phyloP scores from a whole-genome alignment of 2,797 vertebrate genomes.

The Spinibarbus caldwelli region DNA sequence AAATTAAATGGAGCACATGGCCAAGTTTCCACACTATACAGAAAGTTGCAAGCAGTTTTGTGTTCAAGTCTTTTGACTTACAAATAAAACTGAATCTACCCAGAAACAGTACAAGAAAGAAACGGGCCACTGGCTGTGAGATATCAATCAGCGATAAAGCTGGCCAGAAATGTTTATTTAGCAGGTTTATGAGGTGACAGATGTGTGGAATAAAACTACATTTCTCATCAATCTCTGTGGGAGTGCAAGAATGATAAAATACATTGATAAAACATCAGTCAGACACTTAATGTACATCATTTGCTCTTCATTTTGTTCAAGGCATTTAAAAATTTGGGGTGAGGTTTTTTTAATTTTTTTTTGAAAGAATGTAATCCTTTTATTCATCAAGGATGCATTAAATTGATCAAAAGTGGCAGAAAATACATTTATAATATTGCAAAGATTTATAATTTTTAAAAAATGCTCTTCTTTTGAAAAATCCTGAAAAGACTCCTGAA shows the following conservation, averaged over 20 bases:
- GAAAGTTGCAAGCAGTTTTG: neutral
- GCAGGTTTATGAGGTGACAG: neutral
- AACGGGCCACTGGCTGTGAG: neutral
- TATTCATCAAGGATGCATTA: neutral
- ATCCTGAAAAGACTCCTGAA: neutral
- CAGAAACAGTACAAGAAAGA: neutral
- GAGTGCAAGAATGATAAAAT: neutral
- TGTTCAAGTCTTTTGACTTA: neutral
- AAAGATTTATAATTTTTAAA: neutral
- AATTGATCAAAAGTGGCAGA: neutral
- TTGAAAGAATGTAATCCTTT: neutral
- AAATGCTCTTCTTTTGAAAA: neutral
- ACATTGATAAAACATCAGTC: neutral
- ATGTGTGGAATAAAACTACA: neutral
- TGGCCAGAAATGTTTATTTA: neutral
- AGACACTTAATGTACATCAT: neutral
- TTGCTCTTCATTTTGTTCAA: neutral
- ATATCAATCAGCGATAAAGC: neutral
- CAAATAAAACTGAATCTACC: neutral
- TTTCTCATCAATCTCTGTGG: neutral
- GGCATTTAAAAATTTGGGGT: neutral
- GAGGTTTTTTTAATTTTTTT: neutral
- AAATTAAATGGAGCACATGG: conserved; percentile 7
- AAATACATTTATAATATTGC: neutral
- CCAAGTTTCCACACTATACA: neutral